phyloP scores from a whole-genome alignment of 1,140 invertebrate species.

The Centruroides vittatus region DNA sequence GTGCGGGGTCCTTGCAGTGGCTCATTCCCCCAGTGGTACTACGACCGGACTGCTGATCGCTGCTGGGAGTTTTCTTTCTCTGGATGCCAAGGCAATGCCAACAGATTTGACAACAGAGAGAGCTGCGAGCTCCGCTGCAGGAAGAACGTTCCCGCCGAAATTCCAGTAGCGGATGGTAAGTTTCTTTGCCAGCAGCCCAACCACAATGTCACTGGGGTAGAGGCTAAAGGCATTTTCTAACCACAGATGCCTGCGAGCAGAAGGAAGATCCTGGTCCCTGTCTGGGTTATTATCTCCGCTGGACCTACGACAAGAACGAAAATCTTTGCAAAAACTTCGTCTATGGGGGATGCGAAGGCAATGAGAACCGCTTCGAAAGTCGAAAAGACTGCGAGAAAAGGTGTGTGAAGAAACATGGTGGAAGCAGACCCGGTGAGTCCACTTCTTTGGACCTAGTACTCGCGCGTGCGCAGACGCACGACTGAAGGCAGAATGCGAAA shows the following conservation, averaged over 20 bases:
- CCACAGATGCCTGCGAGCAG: slow-evolving; percentile 42
- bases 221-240: not conserved
- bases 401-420: not conserved
- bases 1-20: slow-evolving; percentile 55
- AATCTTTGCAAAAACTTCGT: slow-evolving; percentile 48
- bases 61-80: slow-evolving; percentile 69
- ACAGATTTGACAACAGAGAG: slow-evolving; percentile 59
- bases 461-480: too few relatives aligned
- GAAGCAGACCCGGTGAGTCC: too few relatives aligned
- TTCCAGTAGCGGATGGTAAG: too few relatives aligned
- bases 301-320: slow-evolving; percentile 44
- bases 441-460: too few relatives aligned
- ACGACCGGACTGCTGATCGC: slow-evolving; percentile 53
- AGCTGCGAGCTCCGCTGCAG: slow-evolving; percentile 65
- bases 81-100: slow-evolving; percentile 75
- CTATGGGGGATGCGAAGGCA: slow-evolving; percentile 74
- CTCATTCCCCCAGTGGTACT: slow-evolving; percentile 54
- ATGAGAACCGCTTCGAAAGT: slow-evolving; percentile 62
- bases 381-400: slow-evolving; percentile 42
- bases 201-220: too few relatives aligned
- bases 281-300: slow-evolving; percentile 41
- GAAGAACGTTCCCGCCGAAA: slow-evolving; percentile 21
- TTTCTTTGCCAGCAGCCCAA: too few relatives aligned
- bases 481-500: too few relatives aligned
- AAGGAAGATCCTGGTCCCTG: slow-evolving; percentile 52